Percentiles rank a stretch among this genome's conserved stretches.
Conservation (phyloP, 2,113 vertebrate genomes). For the Hydrolagus affinis region DNA sequence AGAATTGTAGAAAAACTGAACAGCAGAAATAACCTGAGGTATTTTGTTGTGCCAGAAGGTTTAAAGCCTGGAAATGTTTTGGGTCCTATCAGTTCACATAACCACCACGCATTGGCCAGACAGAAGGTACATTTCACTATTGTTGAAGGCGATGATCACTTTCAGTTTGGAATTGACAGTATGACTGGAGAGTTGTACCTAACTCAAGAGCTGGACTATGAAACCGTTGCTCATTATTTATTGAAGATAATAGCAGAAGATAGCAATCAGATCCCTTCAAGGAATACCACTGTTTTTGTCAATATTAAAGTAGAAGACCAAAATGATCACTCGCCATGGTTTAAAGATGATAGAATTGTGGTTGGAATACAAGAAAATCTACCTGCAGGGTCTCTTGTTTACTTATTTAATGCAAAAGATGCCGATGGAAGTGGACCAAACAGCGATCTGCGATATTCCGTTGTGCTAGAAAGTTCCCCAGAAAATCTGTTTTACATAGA, state of each 20-base stretch:
- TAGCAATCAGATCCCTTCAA: conserved; percentile 33
- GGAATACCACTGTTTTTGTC: conserved; percentile 54
- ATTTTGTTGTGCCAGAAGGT: conserved; percentile 68
- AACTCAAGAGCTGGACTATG: conserved; percentile 75
- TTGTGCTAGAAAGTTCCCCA: conserved; percentile 44
- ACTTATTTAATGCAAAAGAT: conserved; percentile 74
- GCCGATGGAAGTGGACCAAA: conserved; percentile 70
- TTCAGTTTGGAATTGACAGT: conserved; percentile 66
- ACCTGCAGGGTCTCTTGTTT: conserved; percentile 58
- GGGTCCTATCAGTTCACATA: conserved; percentile 51
- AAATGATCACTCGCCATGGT: conserved; percentile 74
- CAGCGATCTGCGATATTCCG: conserved; percentile 66
- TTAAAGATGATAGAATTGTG: conserved; percentile 64
- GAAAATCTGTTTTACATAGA: conserved; percentile 68
- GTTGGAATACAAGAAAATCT: conserved; percentile 69
- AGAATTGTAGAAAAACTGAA: conserved; percentile 40
- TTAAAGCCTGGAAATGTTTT: conserved; percentile 59
- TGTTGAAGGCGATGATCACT: conserved; percentile 53
- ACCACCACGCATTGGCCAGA: conserved; percentile 34
- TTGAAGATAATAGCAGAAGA: conserved; percentile 59
- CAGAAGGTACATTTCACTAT: conserved; percentile 59
- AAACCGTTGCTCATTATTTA: conserved; percentile 61
- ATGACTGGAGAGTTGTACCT: conserved; percentile 70
- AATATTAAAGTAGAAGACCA: conserved; percentile 70
- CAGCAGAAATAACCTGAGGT: conserved; percentile 47